Conservation (phyloP, 2,888 invertebrate genomes). For the Saturnia pavonia region DNA sequence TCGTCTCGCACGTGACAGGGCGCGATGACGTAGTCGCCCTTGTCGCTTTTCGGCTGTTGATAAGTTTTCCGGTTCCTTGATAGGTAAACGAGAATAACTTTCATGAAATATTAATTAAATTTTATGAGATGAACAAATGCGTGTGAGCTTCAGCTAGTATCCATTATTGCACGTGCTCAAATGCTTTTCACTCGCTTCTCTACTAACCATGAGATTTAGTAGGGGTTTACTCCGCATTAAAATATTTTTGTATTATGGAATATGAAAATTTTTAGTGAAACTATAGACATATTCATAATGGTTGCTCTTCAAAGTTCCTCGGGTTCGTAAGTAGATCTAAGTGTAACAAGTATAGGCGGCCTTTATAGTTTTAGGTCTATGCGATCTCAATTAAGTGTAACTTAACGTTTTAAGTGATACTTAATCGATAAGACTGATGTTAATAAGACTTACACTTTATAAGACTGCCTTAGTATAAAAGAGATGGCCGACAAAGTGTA, state of each 20-base stretch:
- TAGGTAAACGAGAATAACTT: conserved; percentile 39
- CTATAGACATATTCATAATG: not conserved
- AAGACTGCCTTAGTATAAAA: conserved; percentile 28
- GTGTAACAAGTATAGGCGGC: conserved; percentile 37
- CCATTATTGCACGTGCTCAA: not conserved
- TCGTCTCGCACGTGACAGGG: not conserved
- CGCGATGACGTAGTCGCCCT: not conserved
- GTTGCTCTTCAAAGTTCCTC: not conserved
- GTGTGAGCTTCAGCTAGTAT: not conserved
- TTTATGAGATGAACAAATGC: conserved; percentile 28
- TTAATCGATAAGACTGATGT: conserved; percentile 58
- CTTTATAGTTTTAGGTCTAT: conserved; percentile 35
- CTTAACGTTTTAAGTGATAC: conserved; percentile 26
- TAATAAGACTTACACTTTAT: conserved; percentile 41
- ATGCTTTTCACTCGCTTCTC: conserved; percentile 9
- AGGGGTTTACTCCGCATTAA: not conserved
- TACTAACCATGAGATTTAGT: not conserved
- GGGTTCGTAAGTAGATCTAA: conserved; percentile 36
- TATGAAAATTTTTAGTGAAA: no score
- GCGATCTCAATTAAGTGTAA: conserved; percentile 49
- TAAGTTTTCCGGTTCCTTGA: conserved; percentile 45
- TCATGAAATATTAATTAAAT: conserved; percentile 28
- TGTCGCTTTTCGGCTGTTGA: conserved; percentile 24
- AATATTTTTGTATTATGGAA: not conserved
- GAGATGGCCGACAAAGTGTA: not conserved